These are phyloP conservation scores for Bergia sp. DNA, from an alignment of 92 coral and sea anemone species.

Conservation along the genomic window DNA sequence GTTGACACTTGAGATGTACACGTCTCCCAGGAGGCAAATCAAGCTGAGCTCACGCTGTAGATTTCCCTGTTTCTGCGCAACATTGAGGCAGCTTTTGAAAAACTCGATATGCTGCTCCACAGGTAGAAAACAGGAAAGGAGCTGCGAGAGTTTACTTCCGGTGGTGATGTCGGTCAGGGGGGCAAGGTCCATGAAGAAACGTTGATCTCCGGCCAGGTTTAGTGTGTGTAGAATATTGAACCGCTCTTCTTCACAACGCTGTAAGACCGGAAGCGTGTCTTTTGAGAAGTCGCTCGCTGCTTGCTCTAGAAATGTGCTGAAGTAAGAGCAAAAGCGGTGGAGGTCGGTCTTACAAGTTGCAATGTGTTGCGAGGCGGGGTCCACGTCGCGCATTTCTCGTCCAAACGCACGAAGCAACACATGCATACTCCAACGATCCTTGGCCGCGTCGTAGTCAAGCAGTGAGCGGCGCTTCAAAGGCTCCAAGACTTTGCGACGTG, in stretches of 20 bases:
- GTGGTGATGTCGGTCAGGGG: constrained; percentile 25
- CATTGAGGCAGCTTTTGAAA: constrained; percentile 28
- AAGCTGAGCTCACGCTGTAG: constrained; percentile 40
- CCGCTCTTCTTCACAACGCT: constrained; percentile 40
- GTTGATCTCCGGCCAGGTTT: constrained; percentile 24
- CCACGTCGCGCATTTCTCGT: constrained; percentile 37
- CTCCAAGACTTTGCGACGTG: not conserved
- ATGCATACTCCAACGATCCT: constrained; percentile 45
- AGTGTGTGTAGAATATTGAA: constrained; percentile 45
- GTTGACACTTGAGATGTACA: constrained; percentile 52
- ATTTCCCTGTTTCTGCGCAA: constrained; percentile 44
- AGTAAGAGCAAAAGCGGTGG: constrained; percentile 48
- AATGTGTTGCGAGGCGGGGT: constrained; percentile 30
- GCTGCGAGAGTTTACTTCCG: constrained; percentile 29
- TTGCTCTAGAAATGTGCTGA: constrained; percentile 17
- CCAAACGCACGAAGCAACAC: constrained; percentile 42
- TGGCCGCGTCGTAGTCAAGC: constrained; percentile 34
- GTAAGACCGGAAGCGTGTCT: constrained; percentile 19
- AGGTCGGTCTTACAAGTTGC: constrained; percentile 32
- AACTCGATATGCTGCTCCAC: constrained; percentile 46
- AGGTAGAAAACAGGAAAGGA: constrained; percentile 32
- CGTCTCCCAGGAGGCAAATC: constrained; percentile 36
- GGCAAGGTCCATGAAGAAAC: constrained; percentile 20
- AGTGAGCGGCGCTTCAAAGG: constrained; percentile 38
- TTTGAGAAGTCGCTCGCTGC: constrained; percentile 18